Conservation (phyloP, 2,113 vertebrate genomes). For the Lamprotornis superbus region DNA sequence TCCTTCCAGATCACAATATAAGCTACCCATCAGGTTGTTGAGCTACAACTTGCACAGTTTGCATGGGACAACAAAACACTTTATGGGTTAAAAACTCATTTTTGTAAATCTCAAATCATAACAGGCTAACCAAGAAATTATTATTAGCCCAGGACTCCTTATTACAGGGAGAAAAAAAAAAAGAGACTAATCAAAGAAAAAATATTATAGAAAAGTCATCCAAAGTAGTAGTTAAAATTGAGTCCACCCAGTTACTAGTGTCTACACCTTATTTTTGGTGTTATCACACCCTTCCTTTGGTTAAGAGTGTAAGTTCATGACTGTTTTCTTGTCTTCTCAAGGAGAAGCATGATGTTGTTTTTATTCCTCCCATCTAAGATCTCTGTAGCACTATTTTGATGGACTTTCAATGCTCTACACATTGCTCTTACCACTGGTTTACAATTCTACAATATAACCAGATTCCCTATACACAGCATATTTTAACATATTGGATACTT, state of each 20-base stretch:
- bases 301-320: neutral
- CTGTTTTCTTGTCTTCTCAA: neutral
- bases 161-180: neutral
- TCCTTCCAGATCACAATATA: neutral
- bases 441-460: neutral
- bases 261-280: neutral
- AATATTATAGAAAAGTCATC: neutral
- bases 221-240: neutral
- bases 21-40: neutral
- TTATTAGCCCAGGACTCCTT: neutral
- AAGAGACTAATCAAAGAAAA: neutral
- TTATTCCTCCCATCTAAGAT: neutral
- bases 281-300: neutral
- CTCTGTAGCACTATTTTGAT: neutral
- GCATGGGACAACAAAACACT: neutral
- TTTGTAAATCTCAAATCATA: neutral
- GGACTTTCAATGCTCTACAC: neutral
- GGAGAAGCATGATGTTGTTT: neutral
- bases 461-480: neutral
- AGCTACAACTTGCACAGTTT: neutral
- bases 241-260: neutral
- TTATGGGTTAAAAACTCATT: fast-evolving
- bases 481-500: neutral
- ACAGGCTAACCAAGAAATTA: neutral
- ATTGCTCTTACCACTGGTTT: neutral